These are phyloP conservation scores for Neodon shergylaensis DNA, from an alignment of 2,113 vertebrate species.

Conservation along the genomic window DNA sequence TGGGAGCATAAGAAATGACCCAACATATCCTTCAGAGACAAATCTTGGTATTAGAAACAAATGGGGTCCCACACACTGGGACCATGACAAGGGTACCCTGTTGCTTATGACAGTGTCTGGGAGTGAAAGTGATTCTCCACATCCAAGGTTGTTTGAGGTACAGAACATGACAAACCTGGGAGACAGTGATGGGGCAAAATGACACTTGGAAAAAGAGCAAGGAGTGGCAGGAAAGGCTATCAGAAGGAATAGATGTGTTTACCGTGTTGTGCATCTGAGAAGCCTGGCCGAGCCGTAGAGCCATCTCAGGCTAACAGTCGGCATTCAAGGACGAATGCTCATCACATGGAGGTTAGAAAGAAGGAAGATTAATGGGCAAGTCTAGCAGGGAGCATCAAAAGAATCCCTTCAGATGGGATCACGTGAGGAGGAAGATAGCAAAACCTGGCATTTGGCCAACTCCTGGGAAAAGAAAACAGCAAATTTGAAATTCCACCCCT, in stretches of 20 bases:
- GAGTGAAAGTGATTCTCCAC: not conserved
- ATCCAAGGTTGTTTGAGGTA: not conserved
- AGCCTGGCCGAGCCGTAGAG: conserved; percentile 21
- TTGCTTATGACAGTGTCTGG: not conserved
- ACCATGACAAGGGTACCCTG: not conserved
- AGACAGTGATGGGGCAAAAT: not conserved
- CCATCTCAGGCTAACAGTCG: not conserved
- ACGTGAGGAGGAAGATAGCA: not conserved
- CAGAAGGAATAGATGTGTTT: not conserved
- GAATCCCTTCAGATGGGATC: conserved; percentile 48
- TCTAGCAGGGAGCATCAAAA: conserved; percentile 48
- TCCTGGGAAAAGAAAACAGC: conserved; percentile 31
- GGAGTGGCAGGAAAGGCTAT: not conserved
- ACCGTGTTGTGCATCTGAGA: not conserved
- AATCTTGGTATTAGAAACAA: conserved; percentile 59
- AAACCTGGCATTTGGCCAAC: conserved; percentile 58
- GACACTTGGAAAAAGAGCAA: not conserved
- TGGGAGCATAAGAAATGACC: conserved; percentile 52
- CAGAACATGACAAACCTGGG: not conserved
- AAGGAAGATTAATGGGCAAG: conserved; percentile 66
- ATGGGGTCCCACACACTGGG: not conserved
- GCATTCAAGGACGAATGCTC: conserved; percentile 51
- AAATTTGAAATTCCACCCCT: conserved; percentile 31
- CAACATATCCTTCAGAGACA: conserved; percentile 50
- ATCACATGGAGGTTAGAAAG: conserved; percentile 54